Evolutionary conservation across 2,113 vertebrate species (phyloP).

Genomic region (Echinops telfairi): DNA sequence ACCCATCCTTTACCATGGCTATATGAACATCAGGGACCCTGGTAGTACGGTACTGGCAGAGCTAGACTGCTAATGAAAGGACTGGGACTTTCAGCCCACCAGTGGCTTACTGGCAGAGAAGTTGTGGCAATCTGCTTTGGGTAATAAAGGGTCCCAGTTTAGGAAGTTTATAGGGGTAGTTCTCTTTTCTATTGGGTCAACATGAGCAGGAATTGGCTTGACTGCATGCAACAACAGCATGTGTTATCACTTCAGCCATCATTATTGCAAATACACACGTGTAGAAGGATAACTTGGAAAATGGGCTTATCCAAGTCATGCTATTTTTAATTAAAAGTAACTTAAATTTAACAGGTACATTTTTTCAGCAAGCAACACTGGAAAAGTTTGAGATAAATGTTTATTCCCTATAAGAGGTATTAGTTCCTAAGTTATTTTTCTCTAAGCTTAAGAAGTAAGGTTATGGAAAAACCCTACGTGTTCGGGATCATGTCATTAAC

Average conservation of each 20-base stretch:
- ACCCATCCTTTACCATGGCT: background rate
- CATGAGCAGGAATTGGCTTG: too few relatives aligned
- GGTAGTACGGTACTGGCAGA: too few relatives aligned
- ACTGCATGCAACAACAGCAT: too few relatives aligned
- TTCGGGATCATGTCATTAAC: constrained; percentile 6
- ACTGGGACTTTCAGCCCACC: too few relatives aligned
- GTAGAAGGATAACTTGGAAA: constrained; percentile 37
- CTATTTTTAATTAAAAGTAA: constrained; percentile 34
- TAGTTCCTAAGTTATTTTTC: background rate
- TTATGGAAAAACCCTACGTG: constrained; percentile 21
- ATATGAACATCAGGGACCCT: background rate
- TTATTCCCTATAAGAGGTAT: background rate
- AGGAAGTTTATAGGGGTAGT: too few relatives aligned
- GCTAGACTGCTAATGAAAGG: too few relatives aligned
- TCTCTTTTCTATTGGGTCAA: too few relatives aligned
- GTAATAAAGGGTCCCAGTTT: too few relatives aligned
- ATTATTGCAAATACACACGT: background rate
- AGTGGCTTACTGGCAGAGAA: too few relatives aligned
- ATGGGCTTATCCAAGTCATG: background rate
- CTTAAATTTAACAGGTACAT: constrained; percentile 29
- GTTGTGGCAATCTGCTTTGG: too few relatives aligned
- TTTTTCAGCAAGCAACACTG: background rate
- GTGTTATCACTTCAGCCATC: background rate
- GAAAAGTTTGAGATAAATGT: constrained; percentile 28
- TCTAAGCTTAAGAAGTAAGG: constrained; percentile 32